Evolutionary conservation across 1,140 invertebrate species (phyloP), one percentile per base, ranked within the genome.

Genomic region (Yoshiicerus persimilis): DNA sequence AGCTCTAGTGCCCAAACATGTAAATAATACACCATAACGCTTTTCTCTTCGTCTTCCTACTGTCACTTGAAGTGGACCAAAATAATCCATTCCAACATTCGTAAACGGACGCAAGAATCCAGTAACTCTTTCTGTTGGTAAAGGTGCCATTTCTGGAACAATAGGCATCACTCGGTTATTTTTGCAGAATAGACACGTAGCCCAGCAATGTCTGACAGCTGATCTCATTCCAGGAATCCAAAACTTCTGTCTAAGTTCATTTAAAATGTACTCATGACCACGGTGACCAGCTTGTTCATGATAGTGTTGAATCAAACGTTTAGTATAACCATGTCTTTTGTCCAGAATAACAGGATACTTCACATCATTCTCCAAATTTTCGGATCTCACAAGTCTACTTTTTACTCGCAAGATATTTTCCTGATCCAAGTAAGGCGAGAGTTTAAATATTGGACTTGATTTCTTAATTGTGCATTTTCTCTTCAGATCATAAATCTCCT

Each of bases 381-480:
- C 39, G 9, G 80, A 85, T 27, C 66, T 27, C 25, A 34, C 6
- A 10, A 89, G 84, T 64, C 90, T 85, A 32, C 90, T 89, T 0
- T 84, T 39, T 10, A 86, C 56, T 13, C 83, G 9, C 0, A 90
- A 6, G n/a, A 89, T 13, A 25, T 87, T 89, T 23, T 90, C 86
- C 36, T 86, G 4, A 25, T 86, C 56, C n/a, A 92, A 8, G 90
- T 70, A 70, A 92, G 2, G 92, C 92, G 23, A 92, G 92, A 87
- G 91, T 91, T 83, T 93, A 92, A 66, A 91, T 91, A 13, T 93
- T 89, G 64, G 91, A 47, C 10, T 38, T 56, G 4, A 91, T 90
- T 41, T 90, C 84, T 62, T 92, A 92, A 75, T 92, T 89, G 36
- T 92, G 87, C 20, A 91, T 90, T 25, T 93, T 91, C n/a, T 47